Base-by-base conservation (phyloP, 2,797 vertebrate species). In the Sebastes diaconus region DNA sequence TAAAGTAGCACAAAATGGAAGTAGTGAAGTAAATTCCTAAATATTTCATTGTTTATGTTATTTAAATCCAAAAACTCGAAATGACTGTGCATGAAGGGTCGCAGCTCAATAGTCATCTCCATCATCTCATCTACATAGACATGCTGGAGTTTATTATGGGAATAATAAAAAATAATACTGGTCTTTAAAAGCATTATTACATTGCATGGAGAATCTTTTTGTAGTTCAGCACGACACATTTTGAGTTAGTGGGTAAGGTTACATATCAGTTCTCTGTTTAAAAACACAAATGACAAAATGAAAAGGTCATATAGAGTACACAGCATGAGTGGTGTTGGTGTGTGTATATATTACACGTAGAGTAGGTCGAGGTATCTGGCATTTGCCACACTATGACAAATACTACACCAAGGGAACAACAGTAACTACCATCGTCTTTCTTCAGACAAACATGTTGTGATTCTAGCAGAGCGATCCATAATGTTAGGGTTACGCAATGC, bases 401-500 rank as follows among this genome's bases (percentile, higher is more conserved):
- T 95, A 94, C 94, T 95, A 94, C 93, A 95, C 90, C 77, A 85
- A 88, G 79, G 77, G 92, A 90, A 89, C 82, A 70, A 67, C 85
- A 86, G 79, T 95, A 90, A 88, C 85, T 84, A 42, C 65, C 6
- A 4, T 8, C 16, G 3, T 59, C 78, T 65, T 77, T 86, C 80
- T 88, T 81, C 77, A 74, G 74, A 95, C 86, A 94, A 95, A 95
- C 94, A 94, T 95, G 94, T 94, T 94, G 18, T 95, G 91, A 82
- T 86, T 80, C 70, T 52, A 54, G 71, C 52, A 67, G 59, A 50
- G 73, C 50, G 69, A 91, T 85, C 83, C 34, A 81, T 90, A 85
- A 90, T 85, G 79, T 70, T 20, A 66, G 71, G 71, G 80, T 96
- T 93, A 92, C 85, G 91, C 90, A 94, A 94, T 9, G 36, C 24